These are phyloP conservation scores for Condylura cristata DNA, from an alignment of 2,113 vertebrate species.

Conservation along the genomic window DNA sequence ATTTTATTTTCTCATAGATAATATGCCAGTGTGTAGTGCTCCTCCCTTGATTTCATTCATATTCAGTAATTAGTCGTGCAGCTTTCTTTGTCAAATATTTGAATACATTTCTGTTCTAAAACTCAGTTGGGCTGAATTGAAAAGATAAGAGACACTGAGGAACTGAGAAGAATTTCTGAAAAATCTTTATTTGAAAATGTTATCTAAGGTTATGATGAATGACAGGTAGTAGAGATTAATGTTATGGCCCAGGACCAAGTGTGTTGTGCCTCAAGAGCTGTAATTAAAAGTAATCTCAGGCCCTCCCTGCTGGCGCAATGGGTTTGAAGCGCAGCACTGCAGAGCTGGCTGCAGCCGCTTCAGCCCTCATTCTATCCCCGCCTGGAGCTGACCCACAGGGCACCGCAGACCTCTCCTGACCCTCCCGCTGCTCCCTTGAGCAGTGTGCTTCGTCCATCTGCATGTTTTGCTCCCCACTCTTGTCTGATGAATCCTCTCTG, in stretches of 20 bases:
- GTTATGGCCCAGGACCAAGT: not conserved
- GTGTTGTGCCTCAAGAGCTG: not conserved
- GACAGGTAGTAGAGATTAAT: not conserved
- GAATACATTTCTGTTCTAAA: not conserved
- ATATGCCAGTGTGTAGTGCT: not conserved
- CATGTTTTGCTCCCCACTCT: too few relatives aligned
- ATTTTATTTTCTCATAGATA: not conserved
- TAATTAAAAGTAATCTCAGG: conserved; percentile 42
- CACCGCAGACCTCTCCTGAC: too few relatives aligned
- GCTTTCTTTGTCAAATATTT: conserved; percentile 40
- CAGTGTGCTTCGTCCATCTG: too few relatives aligned
- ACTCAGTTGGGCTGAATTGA: not conserved
- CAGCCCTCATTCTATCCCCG: too few relatives aligned
- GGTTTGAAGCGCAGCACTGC: too few relatives aligned
- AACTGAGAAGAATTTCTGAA: conserved; percentile 2
- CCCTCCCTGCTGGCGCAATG: too few relatives aligned
- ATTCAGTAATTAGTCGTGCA: not conserved
- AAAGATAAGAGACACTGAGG: not conserved
- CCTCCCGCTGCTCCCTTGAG: too few relatives aligned
- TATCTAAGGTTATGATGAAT: not conserved
- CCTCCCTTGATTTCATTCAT: not conserved
- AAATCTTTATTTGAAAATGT: conserved; percentile 22
- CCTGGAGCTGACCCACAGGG: too few relatives aligned
- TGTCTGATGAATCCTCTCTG: too few relatives aligned
- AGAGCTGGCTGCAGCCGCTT: too few relatives aligned